These are phyloP conservation scores for Microhierax caerulescens DNA, from an alignment of 2,797 vertebrate species.

Conservation along the genomic window DNA sequence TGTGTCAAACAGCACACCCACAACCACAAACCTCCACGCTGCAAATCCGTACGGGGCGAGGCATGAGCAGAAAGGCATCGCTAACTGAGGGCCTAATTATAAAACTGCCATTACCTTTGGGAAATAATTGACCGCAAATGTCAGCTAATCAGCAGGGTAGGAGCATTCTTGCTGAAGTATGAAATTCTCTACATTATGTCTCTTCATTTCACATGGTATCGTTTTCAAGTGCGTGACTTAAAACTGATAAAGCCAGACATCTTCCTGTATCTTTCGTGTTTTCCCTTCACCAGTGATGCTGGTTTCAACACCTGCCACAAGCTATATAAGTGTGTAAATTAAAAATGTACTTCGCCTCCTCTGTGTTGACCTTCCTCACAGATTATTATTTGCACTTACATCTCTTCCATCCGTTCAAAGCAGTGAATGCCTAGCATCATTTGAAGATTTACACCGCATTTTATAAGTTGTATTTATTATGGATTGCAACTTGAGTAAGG, in stretches of 20 bases:
- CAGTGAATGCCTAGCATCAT: not conserved
- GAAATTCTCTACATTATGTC: not conserved
- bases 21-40: not conserved
- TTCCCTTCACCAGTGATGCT: not conserved
- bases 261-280: not conserved
- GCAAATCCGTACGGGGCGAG: not conserved
- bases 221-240: not conserved
- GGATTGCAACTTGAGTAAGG: not conserved
- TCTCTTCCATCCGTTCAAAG: rapidly evolving
- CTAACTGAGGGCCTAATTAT: constrained; percentile 12
- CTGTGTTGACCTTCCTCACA: not conserved
- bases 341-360: not conserved
- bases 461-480: not conserved
- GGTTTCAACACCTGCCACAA: not conserved
- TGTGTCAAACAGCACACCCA: not conserved
- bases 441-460: not conserved
- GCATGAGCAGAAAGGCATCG: not conserved
- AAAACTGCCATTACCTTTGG: not conserved
- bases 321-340: not conserved
- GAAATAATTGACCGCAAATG: not conserved
- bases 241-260: not conserved
- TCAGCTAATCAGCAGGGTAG: not conserved
- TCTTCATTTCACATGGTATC: not conserved
- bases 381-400: not conserved
- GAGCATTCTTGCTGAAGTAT: not conserved